These are phyloP conservation scores for Onychomys leucogaster DNA, from an alignment of 2,797 vertebrate species.

Conservation along the genomic window DNA sequence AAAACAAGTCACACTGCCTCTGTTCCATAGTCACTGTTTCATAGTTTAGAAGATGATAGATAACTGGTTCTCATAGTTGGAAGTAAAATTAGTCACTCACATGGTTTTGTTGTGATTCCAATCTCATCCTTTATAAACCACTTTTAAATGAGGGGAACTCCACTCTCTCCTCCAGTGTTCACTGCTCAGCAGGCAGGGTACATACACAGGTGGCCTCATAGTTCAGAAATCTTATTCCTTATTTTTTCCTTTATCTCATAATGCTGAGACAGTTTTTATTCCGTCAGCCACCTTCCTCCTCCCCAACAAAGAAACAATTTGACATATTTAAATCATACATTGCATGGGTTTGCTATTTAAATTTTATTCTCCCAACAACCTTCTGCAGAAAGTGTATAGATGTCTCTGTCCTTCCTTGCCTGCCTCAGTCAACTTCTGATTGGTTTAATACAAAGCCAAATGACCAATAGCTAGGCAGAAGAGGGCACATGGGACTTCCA, in stretches of 20 bases:
- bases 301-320: background rate
- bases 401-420: background rate
- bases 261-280: background rate
- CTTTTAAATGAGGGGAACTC: background rate
- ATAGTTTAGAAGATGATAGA: background rate
- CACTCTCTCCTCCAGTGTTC: background rate
- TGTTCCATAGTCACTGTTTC: background rate
- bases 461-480: background rate
- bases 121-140: background rate
- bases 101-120: background rate
- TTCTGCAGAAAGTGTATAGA: background rate
- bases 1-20: slow-evolving; percentile 6
- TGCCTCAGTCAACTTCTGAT: too few species aligned
- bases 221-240: background rate
- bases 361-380: background rate
- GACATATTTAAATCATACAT: background rate
- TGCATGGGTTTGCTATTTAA: background rate
- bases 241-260: slow-evolving; percentile 23
- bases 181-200: background rate
- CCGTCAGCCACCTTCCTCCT: background rate
- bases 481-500: too few species aligned
- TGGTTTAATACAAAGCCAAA: too few species aligned
- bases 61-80: background rate
- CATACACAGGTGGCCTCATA: background rate
- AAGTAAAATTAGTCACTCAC: slow-evolving; percentile 1